Conservation (phyloP, 2,888 invertebrate species). For the Vandiemenella viatica region DNA sequence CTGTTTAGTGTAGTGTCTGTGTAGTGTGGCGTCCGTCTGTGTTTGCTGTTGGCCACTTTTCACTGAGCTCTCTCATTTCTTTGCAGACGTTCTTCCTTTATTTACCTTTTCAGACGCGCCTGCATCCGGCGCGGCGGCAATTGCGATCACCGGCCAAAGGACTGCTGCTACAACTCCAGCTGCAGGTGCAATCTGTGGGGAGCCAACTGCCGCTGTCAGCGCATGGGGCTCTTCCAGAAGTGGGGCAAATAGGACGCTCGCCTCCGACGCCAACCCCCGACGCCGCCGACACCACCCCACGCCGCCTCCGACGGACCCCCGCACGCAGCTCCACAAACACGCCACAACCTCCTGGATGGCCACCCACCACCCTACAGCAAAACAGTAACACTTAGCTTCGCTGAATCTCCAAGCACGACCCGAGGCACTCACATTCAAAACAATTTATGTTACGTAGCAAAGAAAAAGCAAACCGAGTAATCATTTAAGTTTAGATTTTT, state of each 20-base stretch:
- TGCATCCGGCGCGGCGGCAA: constrained; percentile 68
- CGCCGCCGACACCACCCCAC: constrained; percentile 16
- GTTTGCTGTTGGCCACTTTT: constrained; percentile 18
- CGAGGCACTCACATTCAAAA: too few relatives aligned
- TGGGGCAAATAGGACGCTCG: constrained; percentile 45
- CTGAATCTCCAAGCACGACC: too few relatives aligned
- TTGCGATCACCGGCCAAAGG: constrained; percentile 71
- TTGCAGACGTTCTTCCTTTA: constrained; percentile 59
- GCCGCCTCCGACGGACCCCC: constrained; percentile 31
- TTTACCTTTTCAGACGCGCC: constrained; percentile 72
- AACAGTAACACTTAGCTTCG: too few relatives aligned
- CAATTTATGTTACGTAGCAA: too few relatives aligned
- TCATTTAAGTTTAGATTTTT: too few relatives aligned
- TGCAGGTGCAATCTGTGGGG: constrained; percentile 84
- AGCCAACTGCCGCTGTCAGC: constrained; percentile 74
- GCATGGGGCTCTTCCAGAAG: constrained; percentile 77
- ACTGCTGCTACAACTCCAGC: constrained; percentile 73
- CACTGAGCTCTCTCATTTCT: not conserved
- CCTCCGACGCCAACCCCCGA: constrained; percentile 15
- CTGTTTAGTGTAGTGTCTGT: too few relatives aligned
- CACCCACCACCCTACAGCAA: too few relatives aligned
- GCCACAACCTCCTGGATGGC: not conserved
- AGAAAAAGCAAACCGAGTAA: too few relatives aligned
- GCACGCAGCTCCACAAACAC: constrained; percentile 22
- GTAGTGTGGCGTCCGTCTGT: constrained; percentile 17